Base-by-base conservation (phyloP, 2,888 invertebrate species). In the Biston betularia region DNA sequence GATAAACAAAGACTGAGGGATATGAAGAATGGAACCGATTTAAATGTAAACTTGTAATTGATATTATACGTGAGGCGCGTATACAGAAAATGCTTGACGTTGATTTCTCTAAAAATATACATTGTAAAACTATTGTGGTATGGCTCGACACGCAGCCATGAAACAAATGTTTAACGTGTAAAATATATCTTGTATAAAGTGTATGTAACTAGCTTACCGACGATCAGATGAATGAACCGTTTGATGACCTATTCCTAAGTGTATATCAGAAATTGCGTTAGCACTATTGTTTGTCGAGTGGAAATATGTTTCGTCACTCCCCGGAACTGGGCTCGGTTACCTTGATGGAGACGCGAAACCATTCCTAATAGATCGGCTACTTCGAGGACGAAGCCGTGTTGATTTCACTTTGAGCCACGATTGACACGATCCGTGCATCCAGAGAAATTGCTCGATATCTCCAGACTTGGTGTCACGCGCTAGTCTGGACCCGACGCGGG, bases 1-100 rank as follows among this genome's bases (percentile, higher is more conserved):
- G 76, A 76, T 77, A 70, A 49, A 80, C 80, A 84, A 89, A 89
- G 89, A 89, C 89, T 89, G 89, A 89, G 80, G 80, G 80, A 73
- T 77, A 77, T 80, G 77, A 72, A 74, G 76, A 77, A 79, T 75
- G 75, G 75, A 76, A 71, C 74, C 69, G 74, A 74, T 70, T 71
- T 80, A 75, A 70, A 54, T 71, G 63, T 70, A 55, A 61, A 75
- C 72, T 77, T 77, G 71, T 78, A 76, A 80, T 79, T 82, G 81
- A 79, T 78, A 24, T 82, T 81, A 68, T 73, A 70, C 63, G 75
- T 72, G 75, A 71, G 70, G 75, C 81, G 79, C 79, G 80, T 79
- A 78, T 2, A 54, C 38, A 61, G 10, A 44, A 14, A 46, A 35
- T 15, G 42, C 62, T 49, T 40, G 10, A 45, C 55, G 59, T 61